phyloP scores from a whole-genome alignment of 1,140 invertebrate species.

The Ephestia elutella region DNA sequence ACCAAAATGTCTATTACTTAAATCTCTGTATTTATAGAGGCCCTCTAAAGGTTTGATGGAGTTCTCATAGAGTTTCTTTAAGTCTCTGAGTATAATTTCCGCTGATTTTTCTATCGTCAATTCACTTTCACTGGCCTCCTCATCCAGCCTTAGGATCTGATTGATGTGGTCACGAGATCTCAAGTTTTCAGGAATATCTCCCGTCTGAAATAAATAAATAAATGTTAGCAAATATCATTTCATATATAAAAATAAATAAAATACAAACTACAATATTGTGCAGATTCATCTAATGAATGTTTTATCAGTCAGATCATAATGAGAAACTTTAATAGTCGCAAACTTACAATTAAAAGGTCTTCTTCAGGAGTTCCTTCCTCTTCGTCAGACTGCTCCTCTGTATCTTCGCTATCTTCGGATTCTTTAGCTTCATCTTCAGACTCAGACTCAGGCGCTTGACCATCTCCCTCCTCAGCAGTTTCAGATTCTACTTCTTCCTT shows the following conservation, averaged over 20 bases:
- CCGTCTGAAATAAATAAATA: conserved; percentile 67
- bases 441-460: conserved; percentile 23
- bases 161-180: conserved; percentile 87
- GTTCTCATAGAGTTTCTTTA: conserved; percentile 90
- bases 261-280: conserved; percentile 4
- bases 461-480: conserved; percentile 30
- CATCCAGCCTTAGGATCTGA: conserved; percentile 86
- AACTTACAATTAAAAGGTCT: conserved; percentile 75
- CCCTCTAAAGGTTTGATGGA: conserved; percentile 93
- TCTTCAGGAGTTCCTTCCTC: conserved; percentile 73
- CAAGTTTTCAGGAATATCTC: conserved; percentile 84
- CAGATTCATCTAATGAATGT: too few relatives aligned
- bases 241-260: neutral
- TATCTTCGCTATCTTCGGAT: conserved; percentile 30
- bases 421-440: conserved; percentile 20
- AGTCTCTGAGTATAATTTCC: conserved; percentile 85
- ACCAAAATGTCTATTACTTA: conserved; percentile 93
- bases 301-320: too few relatives aligned
- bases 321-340: too few relatives aligned
- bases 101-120: conserved; percentile 82
- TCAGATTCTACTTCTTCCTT: conserved; percentile 27
- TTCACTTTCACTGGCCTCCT: conserved; percentile 83
- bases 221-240: conserved; percentile 4
- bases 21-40: conserved; percentile 92
- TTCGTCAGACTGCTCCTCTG: conserved; percentile 32